phyloP scores from a whole-genome alignment of 2,113 vertebrate species.

The Phalacrocorax aristotelis region DNA sequence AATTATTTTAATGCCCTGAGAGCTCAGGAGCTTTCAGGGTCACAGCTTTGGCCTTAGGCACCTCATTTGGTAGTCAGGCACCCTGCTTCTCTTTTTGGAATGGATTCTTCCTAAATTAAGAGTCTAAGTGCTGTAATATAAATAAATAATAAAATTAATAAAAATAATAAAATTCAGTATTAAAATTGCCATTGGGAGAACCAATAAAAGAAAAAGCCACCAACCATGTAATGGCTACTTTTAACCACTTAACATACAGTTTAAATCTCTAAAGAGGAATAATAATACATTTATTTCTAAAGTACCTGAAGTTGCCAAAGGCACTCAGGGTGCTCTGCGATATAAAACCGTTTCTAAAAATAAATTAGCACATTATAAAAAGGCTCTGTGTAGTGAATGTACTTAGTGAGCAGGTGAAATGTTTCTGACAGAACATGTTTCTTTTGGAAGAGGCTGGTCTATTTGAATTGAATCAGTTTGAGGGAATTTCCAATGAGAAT shows the following conservation, averaged over 20 bases:
- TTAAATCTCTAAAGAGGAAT: slow-evolving; percentile 69
- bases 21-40: neutral
- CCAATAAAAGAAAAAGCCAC: slow-evolving; percentile 62
- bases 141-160: slow-evolving; percentile 68
- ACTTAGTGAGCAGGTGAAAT: slow-evolving; percentile 44
- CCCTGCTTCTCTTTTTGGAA: neutral
- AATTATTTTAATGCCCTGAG: neutral
- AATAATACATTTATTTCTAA: slow-evolving; percentile 70
- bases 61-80: slow-evolving; percentile 2
- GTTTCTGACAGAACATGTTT: slow-evolving; percentile 14
- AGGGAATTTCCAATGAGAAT: neutral
- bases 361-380: slow-evolving; percentile 63
- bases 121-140: slow-evolving; percentile 28
- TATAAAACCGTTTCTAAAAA: slow-evolving; percentile 64
- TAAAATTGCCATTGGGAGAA: slow-evolving; percentile 59
- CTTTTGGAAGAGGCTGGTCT: slow-evolving; percentile 3
- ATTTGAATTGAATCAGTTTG: neutral
- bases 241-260: slow-evolving; percentile 68
- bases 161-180: slow-evolving; percentile 61
- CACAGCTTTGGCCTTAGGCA: slow-evolving; percentile 1
- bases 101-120: slow-evolving; percentile 9
- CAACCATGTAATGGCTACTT: slow-evolving; percentile 67
- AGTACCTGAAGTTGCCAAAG: slow-evolving; percentile 68
- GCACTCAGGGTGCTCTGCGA: slow-evolving; percentile 61
- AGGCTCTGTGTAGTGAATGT: slow-evolving; percentile 2